phyloP scores from a whole-genome alignment of 1,140 invertebrate species.

The Dryas iulia region DNA sequence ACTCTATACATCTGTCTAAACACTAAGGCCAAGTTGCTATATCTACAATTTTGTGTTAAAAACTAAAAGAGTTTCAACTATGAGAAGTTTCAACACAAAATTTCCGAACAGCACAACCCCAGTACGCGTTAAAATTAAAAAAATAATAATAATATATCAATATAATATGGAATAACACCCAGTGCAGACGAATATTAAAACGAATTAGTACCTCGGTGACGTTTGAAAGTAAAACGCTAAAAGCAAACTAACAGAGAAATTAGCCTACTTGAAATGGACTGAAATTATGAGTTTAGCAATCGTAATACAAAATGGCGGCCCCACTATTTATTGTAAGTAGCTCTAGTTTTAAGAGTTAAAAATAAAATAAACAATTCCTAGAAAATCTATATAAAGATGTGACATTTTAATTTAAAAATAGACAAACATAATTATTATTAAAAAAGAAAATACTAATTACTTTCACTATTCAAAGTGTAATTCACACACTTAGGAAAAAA shows the following conservation, averaged over 20 bases:
- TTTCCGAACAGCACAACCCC: slow-evolving; percentile 62
- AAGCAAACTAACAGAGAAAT: slow-evolving; percentile 22
- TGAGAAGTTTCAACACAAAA: slow-evolving; percentile 63
- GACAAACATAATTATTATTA: neutral
- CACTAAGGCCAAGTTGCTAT: slow-evolving; percentile 75
- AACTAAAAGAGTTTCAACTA: slow-evolving; percentile 10
- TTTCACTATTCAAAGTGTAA: too few relatives aligned
- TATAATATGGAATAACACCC: slow-evolving; percentile 53
- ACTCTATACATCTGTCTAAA: slow-evolving; percentile 66
- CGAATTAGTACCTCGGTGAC: slow-evolving; percentile 35
- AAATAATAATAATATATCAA: slow-evolving; percentile 25
- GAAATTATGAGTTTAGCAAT: slow-evolving; percentile 5
- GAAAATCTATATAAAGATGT: neutral
- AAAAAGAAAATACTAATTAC: neutral
- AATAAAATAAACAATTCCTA: neutral
- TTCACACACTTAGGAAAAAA: too few relatives aligned
- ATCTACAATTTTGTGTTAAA: slow-evolving; percentile 77
- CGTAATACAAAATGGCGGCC: neutral
- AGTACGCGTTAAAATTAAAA: slow-evolving; percentile 45
- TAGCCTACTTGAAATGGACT: slow-evolving; percentile 26
- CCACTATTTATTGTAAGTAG: neutral
- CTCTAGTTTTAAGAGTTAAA: neutral
- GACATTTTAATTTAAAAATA: neutral
- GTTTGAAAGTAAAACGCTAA: slow-evolving; percentile 26
- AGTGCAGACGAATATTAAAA: slow-evolving; percentile 33